Conservation (phyloP, 1,140 invertebrate genomes). For the Samia ricini region DNA sequence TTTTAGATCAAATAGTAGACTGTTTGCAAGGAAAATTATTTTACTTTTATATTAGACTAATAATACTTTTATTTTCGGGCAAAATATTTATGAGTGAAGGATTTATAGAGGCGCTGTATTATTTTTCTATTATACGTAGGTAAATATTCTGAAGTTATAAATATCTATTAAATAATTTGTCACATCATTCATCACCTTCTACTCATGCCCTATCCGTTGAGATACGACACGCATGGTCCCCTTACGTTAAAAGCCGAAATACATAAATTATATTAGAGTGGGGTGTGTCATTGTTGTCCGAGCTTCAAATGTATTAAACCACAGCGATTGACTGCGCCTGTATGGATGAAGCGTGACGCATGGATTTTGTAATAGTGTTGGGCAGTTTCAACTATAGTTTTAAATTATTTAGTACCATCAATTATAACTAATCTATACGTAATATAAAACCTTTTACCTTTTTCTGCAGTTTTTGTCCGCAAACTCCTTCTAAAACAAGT, state of each 20-base stretch:
- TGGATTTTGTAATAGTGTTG: constrained; percentile 37
- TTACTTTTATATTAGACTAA: too few relatives aligned
- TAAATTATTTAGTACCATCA: too few relatives aligned
- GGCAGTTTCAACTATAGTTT: constrained; percentile 1
- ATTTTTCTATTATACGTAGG: too few relatives aligned
- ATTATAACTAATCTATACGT: too few relatives aligned
- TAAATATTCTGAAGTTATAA: constrained; percentile 4
- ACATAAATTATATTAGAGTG: constrained; percentile 60
- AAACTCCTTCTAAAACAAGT: too few relatives aligned
- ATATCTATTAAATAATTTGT: neutral
- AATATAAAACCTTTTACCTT: too few relatives aligned
- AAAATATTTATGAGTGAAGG: too few relatives aligned
- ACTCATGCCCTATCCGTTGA: constrained; percentile 16
- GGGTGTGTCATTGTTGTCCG: constrained; percentile 61
- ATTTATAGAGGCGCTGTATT: too few relatives aligned
- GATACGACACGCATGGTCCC: constrained; percentile 48
- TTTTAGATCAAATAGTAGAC: too few relatives aligned
- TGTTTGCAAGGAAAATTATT: too few relatives aligned
- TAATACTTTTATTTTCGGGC: too few relatives aligned
- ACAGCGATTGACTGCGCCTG: constrained; percentile 64
- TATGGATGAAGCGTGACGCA: constrained; percentile 46
- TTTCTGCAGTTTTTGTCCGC: too few relatives aligned
- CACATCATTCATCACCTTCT: neutral
- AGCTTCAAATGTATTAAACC: constrained; percentile 65
- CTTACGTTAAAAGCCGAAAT: constrained; percentile 37